Percentiles rank a stretch among this genome's conserved stretches.
phyloP scores from a whole-genome alignment of 2,888 invertebrate species.

The Ichneumoninae sp. region DNA sequence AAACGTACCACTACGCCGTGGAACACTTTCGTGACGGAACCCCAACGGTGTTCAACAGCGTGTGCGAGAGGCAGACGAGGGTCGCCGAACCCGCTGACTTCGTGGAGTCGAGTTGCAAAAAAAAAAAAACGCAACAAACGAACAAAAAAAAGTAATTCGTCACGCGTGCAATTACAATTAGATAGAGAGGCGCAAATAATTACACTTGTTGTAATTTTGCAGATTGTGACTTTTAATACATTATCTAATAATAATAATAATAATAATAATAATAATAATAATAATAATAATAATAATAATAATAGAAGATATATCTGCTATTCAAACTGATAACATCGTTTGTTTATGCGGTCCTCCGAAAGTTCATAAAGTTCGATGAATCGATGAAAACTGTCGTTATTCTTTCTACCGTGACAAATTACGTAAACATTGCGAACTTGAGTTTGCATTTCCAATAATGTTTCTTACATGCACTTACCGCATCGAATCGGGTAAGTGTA shows the following conservation, averaged over 20 bases:
- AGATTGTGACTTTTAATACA: slow-evolving; percentile 12
- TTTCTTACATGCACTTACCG: slow-evolving; percentile 61
- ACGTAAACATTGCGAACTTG: slow-evolving; percentile 37
- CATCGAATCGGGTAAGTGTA: slow-evolving; percentile 58
- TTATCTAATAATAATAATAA: neutral
- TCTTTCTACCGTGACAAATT: slow-evolving; percentile 4
- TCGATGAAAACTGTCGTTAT: neutral
- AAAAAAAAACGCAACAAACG: slow-evolving; percentile 35
- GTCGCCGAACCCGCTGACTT: slow-evolving; percentile 42
- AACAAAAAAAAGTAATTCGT: slow-evolving; percentile 46
- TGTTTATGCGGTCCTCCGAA: neutral
- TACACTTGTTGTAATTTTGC: slow-evolving; percentile 21
- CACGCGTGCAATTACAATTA: slow-evolving; percentile 53
- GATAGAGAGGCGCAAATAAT: slow-evolving; percentile 23
- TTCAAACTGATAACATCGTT: neutral
- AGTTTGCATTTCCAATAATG: slow-evolving; percentile 7
- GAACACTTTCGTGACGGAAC: slow-evolving; percentile 48
- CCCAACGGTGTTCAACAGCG: slow-evolving; percentile 2
- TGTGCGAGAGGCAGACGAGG: slow-evolving; percentile 31
- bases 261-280: neutral
- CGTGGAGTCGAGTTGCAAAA: slow-evolving; percentile 25
- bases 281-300: too few relatives aligned
- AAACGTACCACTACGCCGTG: slow-evolving; percentile 13
- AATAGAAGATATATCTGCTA: neutral
- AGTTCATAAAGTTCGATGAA: neutral